A percentile compares a stretch with the other conserved stretches of the same genome.
phyloP scores from a whole-genome alignment of 64 coral and sea anemone species.

The Montipora cactus region DNA sequence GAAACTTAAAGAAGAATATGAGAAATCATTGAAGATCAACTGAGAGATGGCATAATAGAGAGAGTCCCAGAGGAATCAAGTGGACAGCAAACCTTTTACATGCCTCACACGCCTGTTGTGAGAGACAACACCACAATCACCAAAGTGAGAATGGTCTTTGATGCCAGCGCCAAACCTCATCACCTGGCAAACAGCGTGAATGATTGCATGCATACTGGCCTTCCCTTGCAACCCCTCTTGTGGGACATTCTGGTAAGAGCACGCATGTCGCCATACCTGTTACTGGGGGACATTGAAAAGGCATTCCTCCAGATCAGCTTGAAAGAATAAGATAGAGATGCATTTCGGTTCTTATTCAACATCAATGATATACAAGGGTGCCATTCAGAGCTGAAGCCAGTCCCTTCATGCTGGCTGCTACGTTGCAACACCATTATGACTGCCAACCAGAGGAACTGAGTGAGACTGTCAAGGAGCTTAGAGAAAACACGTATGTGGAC shows the following conservation, averaged over 20 bases:
- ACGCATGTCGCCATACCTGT: constrained; percentile 21
- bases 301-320: constrained; percentile 35
- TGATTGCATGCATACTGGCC: constrained; percentile 66
- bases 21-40: too few relatives aligned
- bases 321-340: background rate
- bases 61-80: background rate
- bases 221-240: constrained; percentile 41
- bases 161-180: constrained; percentile 68
- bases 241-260: constrained; percentile 38
- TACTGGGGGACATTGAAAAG: constrained; percentile 34
- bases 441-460: constrained; percentile 1
- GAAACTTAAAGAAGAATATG: too few relatives aligned
- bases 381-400: constrained; percentile 23
- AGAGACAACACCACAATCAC: constrained; percentile 54
- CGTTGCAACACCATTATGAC: constrained; percentile 27
- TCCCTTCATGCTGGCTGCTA: constrained; percentile 1
- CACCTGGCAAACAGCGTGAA: constrained; percentile 64
- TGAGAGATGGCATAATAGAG: too few relatives aligned
- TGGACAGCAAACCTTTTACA: constrained; percentile 55
- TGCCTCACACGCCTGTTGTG: constrained; percentile 65
- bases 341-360: too few relatives aligned
- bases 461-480: background rate
- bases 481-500: background rate
- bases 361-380: background rate
- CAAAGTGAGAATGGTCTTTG: constrained; percentile 78